Conservation (phyloP, 2,888 invertebrate species). For the Noctua pronuba region DNA sequence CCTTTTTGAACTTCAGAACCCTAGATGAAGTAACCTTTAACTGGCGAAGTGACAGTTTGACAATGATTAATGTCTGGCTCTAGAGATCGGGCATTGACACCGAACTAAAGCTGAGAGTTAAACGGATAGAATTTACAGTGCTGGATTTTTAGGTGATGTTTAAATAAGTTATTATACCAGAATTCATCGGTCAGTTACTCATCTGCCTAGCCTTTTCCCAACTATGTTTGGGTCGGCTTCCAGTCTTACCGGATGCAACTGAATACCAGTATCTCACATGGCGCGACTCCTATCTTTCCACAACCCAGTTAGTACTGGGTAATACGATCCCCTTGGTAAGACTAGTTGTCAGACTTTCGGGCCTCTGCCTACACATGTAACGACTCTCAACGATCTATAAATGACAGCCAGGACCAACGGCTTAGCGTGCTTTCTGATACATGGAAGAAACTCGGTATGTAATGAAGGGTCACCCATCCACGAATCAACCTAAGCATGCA, state of each 20-base stretch:
- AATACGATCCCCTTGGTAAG: too few relatives aligned
- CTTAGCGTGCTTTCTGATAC: background rate
- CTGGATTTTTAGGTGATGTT: background rate
- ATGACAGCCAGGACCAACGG: too few relatives aligned
- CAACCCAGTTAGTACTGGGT: background rate
- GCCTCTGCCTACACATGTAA: too few relatives aligned
- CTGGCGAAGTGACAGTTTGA: slow-evolving; percentile 36
- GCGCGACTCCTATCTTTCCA: background rate
- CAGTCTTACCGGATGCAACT: too few relatives aligned
- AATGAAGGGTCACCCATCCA: background rate
- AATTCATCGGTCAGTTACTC: background rate
- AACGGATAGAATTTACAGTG: background rate
- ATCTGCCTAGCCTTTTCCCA: background rate
- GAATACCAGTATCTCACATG: background rate
- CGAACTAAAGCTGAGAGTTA: background rate
- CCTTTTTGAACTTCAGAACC: slow-evolving; percentile 9
- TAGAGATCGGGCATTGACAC: slow-evolving; percentile 15
- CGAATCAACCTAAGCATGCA: background rate
- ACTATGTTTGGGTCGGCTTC: background rate
- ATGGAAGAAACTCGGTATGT: background rate
- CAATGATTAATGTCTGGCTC: slow-evolving; percentile 36
- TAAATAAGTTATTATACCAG: background rate
- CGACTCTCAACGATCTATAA: too few relatives aligned
- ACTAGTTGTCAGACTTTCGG: too few relatives aligned
- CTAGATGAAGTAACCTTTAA: slow-evolving; percentile 13